Percentiles rank a stretch among this genome's conserved stretches.
These are phyloP conservation scores for Catostomus latipinnis DNA, from an alignment of 2,797 vertebrate species.

Conservation along the genomic window DNA sequence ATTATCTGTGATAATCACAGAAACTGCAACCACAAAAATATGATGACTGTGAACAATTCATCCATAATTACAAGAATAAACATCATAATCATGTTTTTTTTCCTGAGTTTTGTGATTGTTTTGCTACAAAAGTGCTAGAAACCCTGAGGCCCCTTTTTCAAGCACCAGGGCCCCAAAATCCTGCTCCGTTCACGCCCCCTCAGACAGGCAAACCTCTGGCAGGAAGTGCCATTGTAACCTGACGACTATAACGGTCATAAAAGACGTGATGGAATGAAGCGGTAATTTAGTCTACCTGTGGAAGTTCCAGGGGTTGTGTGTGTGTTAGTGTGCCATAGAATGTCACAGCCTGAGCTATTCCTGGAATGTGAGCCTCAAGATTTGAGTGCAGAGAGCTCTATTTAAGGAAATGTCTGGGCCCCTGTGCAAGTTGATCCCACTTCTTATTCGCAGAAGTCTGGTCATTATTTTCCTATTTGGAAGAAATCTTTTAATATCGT, in stretches of 20 bases:
- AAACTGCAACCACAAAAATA: conserved; percentile 1
- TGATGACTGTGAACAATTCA: background rate
- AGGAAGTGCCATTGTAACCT: conserved; percentile 22
- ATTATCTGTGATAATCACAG: conserved; percentile 10
- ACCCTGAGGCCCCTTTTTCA: conserved; percentile 2
- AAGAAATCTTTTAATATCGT: conserved; percentile 62
- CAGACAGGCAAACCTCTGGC: conserved; percentile 10
- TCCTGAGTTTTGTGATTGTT: background rate
- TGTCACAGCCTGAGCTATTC: conserved; percentile 74
- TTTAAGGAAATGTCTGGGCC: conserved; percentile 79
- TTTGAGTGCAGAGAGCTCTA: conserved; percentile 75
- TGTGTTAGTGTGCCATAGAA: conserved; percentile 63
- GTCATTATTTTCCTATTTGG: conserved; percentile 71
- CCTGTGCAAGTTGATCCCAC: conserved; percentile 50
- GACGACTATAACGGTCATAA: conserved; percentile 19
- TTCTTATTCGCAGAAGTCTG: conserved; percentile 63
- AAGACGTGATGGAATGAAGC: conserved; percentile 7
- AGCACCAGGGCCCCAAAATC: background rate
- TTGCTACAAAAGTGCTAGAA: conserved; percentile 11
- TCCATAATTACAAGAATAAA: conserved; percentile 1
- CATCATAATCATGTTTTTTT: background rate
- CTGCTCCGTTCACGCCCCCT: conserved; percentile 8
- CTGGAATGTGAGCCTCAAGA: conserved; percentile 74
- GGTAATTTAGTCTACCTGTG: conserved; percentile 70
- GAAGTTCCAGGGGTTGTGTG: conserved; percentile 51